Evolutionary conservation across 53 echinoderm and acorn worm species (phyloP).

Genomic region (Mesocentrotus franciscanus): DNA sequence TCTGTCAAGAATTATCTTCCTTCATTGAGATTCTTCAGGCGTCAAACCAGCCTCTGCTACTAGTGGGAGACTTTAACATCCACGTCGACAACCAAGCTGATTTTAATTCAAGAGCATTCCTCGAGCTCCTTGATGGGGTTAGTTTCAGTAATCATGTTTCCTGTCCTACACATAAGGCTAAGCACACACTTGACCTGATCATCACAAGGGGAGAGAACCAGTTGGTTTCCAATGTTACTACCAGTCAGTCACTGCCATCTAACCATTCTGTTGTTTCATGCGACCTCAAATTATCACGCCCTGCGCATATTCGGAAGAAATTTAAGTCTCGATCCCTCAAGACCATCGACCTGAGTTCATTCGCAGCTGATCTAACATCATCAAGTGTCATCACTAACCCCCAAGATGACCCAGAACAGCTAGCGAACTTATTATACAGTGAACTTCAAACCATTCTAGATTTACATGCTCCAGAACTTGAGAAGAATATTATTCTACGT

Average conservation of each 20-base stretch:
- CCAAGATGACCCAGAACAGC: conserved; percentile 42
- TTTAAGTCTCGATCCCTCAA: conserved; percentile 53
- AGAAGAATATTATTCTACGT: conserved; percentile 66
- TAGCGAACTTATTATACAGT: conserved; percentile 15
- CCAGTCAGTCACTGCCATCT: conserved; percentile 53
- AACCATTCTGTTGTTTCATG: conserved; percentile 53
- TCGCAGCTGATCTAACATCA: background rate
- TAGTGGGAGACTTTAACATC: conserved; percentile 69
- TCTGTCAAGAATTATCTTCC: conserved; percentile 64
- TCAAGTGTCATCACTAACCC: conserved; percentile 18
- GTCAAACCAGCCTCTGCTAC: conserved; percentile 56
- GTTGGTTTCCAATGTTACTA: conserved; percentile 2
- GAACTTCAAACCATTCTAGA: conserved; percentile 62
- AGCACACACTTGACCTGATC: conserved; percentile 62
- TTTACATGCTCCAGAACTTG: conserved; percentile 61
- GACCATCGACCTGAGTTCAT: background rate
- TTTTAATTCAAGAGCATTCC: conserved; percentile 1
- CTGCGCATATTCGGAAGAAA: background rate
- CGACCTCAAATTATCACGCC: conserved; percentile 49
- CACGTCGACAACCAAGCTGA: conserved; percentile 61
- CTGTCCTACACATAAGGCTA: conserved; percentile 42
- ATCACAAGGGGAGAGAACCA: conserved; percentile 51
- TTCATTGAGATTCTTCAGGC: conserved; percentile 64
- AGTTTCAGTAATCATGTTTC: conserved; percentile 43
- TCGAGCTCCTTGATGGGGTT: conserved; percentile 1